A percentile compares a stretch with the other conserved stretches of the same genome.
Evolutionary conservation across 2,113 vertebrate species (phyloP).

Genomic region (Poeciliopsis turrubarensis): DNA sequence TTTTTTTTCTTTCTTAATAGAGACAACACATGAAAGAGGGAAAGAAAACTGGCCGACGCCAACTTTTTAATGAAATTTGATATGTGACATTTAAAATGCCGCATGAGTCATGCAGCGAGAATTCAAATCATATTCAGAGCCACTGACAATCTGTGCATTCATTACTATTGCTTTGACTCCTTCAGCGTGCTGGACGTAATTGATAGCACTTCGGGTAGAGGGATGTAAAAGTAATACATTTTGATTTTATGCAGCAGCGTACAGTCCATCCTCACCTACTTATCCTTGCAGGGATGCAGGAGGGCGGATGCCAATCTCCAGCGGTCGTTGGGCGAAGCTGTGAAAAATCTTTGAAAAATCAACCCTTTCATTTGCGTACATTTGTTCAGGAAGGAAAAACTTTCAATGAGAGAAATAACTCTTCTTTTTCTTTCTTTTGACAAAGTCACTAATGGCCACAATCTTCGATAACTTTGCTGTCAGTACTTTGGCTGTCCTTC

Average conservation of each 20-base stretch:
- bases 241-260: not conserved
- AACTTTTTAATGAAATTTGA: conserved; percentile 13
- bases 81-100: conserved; percentile 31
- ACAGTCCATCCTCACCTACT: not conserved
- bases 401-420: not conserved
- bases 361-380: not conserved
- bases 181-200: conserved; percentile 11
- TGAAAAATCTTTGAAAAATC: not conserved
- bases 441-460: too few species aligned
- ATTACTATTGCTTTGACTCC: conserved; percentile 29
- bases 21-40: not conserved
- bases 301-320: too few species aligned
- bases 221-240: not conserved
- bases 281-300: not conserved
- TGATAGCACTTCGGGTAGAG: not conserved
- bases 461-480: too few species aligned
- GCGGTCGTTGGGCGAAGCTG: not conserved
- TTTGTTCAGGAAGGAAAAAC: not conserved
- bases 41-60: not conserved
- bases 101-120: conserved; percentile 5
- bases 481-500: too few species aligned
- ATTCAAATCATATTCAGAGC: conserved; percentile 32
- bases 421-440: too few species aligned
- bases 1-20: not conserved
- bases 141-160: conserved; percentile 9